A percentile compares a stretch with the other conserved stretches of the same genome.
These are phyloP conservation scores for Leptodactylus fallax DNA, from an alignment of 2,797 vertebrate species.

Conservation along the genomic window DNA sequence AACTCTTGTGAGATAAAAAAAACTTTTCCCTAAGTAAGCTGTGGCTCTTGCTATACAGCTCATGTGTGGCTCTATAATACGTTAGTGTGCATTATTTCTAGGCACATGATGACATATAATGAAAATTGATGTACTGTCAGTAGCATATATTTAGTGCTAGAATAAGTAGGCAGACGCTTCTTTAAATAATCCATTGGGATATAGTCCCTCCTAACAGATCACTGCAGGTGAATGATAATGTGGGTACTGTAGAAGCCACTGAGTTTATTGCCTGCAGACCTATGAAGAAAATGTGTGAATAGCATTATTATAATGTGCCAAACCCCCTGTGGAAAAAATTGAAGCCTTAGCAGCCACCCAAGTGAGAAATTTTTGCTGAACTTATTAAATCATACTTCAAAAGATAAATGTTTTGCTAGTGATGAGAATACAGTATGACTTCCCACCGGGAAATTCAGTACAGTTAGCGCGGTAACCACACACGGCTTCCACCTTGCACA, in stretches of 20 bases:
- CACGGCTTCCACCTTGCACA: not conserved
- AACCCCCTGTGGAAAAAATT: not conserved
- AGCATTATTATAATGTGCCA: slow-evolving; percentile 30
- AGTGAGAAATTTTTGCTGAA: not conserved
- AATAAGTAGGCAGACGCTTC: not conserved
- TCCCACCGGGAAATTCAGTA: not conserved
- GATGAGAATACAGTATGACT: not conserved
- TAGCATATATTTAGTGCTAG: not conserved
- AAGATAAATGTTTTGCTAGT: slow-evolving; percentile 17
- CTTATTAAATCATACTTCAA: slow-evolving; percentile 16
- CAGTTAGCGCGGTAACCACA: not conserved
- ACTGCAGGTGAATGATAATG: not conserved
- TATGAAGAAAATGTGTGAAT: slow-evolving; percentile 18
- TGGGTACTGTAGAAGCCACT: not conserved
- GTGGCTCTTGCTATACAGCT: no score
- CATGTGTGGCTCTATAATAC: no score
- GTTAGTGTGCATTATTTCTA: no score
- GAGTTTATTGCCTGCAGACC: slow-evolving; percentile 13
- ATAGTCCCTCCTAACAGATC: not conserved
- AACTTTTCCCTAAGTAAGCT: no score
- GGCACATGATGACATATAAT: no score
- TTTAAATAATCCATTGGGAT: not conserved
- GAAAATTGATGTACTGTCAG: no score
- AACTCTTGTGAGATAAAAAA: no score
- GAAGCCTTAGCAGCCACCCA: not conserved